A percentile compares a stretch with the other conserved stretches of the same genome.
These are phyloP conservation scores for Megamerina dolium DNA, from an alignment of 2,888 invertebrate species.

Conservation along the genomic window DNA sequence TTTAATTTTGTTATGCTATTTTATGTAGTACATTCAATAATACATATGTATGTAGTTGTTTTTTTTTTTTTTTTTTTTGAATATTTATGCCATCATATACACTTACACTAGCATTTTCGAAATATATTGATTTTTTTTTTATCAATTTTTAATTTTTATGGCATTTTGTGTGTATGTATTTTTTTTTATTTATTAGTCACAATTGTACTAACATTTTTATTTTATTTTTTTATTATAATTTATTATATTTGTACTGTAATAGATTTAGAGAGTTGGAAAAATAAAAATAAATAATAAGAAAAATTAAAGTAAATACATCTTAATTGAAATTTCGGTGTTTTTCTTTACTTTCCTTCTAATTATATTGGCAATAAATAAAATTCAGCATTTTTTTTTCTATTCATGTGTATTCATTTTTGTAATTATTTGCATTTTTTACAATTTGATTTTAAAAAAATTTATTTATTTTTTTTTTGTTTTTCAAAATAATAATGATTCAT, in stretches of 20 bases:
- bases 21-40: not conserved
- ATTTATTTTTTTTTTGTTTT: conserved; percentile 14
- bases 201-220: not conserved
- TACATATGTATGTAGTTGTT: not conserved
- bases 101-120: not conserved
- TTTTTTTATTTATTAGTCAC: not conserved
- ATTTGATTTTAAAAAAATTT: conserved; percentile 13
- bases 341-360: not conserved
- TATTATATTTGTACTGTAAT: too few species aligned
- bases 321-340: not conserved
- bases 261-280: too few species aligned
- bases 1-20: not conserved
- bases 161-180: not conserved
- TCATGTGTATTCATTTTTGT: not conserved
- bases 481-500: conserved; percentile 5
- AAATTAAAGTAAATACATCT: too few species aligned
- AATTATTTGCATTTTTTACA: too few species aligned
- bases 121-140: not conserved
- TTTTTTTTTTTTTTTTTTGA: not conserved
- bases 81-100: not conserved
- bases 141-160: not conserved
- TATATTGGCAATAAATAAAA: not conserved
- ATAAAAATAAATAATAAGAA: too few species aligned
- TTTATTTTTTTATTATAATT: not conserved
- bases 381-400: not conserved